These are phyloP conservation scores for Xenotilapia caudafasciata DNA, from an alignment of 2,113 vertebrate species.

Conservation along the genomic window DNA sequence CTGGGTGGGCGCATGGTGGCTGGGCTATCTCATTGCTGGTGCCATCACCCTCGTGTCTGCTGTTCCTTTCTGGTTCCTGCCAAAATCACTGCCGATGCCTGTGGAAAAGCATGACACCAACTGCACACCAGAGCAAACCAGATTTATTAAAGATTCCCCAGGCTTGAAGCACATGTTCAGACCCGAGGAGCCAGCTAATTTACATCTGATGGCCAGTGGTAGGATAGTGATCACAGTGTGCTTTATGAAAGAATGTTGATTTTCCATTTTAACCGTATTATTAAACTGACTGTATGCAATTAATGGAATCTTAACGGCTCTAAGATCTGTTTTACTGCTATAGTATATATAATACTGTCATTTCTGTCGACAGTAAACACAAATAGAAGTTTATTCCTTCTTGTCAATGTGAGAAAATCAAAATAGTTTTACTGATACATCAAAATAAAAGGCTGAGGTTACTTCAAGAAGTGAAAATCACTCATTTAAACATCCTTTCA, in stretches of 20 bases:
- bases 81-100: constrained; percentile 74
- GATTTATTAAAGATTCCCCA: constrained; percentile 76
- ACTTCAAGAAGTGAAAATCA: background rate
- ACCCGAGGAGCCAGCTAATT: constrained; percentile 64
- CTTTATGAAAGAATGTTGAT: background rate
- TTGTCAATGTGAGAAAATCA: background rate
- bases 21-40: constrained; percentile 89
- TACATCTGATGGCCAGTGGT: constrained; percentile 84
- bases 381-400: background rate
- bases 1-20: constrained; percentile 97
- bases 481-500: constrained; percentile 30
- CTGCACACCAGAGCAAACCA: constrained; percentile 76
- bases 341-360: background rate
- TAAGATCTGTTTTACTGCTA: background rate
- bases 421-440: background rate
- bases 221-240: background rate
- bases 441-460: background rate
- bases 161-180: constrained; percentile 46
- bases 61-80: constrained; percentile 91
- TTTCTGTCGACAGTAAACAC: background rate
- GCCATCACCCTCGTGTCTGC: constrained; percentile 76
- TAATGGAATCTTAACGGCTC: background rate
- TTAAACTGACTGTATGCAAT: background rate
- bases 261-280: background rate
- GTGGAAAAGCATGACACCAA: constrained; percentile 63